Conservation (phyloP, 1,140 invertebrate species). For the Babylonia areolata region DNA sequence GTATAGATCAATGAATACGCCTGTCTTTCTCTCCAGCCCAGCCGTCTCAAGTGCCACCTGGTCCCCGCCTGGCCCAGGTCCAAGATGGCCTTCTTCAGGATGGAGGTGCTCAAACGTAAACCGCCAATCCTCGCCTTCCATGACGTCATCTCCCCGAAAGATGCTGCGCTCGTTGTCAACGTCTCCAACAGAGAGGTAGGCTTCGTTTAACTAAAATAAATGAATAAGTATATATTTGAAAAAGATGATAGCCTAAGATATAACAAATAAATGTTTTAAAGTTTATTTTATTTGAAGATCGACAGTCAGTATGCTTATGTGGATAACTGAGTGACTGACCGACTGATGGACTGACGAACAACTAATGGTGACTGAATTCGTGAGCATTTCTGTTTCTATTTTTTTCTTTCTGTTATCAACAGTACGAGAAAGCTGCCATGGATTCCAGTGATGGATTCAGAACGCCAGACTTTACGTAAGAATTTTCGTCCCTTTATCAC, state of each 20-base stretch:
- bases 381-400: too few species aligned
- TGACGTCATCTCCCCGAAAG: neutral
- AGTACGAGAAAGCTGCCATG: slow-evolving; percentile 27
- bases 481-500: neutral
- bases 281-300: too few species aligned
- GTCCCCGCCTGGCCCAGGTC: slow-evolving; percentile 1
- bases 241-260: neutral
- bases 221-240: neutral
- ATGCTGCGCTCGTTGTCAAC: neutral
- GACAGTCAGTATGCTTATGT: too few species aligned
- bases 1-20: neutral
- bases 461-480: slow-evolving; percentile 37
- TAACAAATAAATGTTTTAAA: too few species aligned
- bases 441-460: slow-evolving; percentile 22
- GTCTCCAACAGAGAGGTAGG: slow-evolving; percentile 12
- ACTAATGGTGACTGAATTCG: too few species aligned
- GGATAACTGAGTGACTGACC: too few species aligned
- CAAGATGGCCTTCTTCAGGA: slow-evolving; percentile 12
- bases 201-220: neutral
- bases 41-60: slow-evolving; percentile 9
- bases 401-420: neutral
- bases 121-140: slow-evolving; percentile 31
- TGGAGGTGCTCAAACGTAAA: slow-evolving; percentile 8
- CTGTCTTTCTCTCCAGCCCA: neutral
- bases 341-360: too few species aligned